A percentile compares a stretch with the other conserved stretches of the same genome.
These are phyloP conservation scores for Cyphomyrus plagiostoma DNA, from an alignment of 2,113 vertebrate genomes.

Conservation along the genomic window DNA sequence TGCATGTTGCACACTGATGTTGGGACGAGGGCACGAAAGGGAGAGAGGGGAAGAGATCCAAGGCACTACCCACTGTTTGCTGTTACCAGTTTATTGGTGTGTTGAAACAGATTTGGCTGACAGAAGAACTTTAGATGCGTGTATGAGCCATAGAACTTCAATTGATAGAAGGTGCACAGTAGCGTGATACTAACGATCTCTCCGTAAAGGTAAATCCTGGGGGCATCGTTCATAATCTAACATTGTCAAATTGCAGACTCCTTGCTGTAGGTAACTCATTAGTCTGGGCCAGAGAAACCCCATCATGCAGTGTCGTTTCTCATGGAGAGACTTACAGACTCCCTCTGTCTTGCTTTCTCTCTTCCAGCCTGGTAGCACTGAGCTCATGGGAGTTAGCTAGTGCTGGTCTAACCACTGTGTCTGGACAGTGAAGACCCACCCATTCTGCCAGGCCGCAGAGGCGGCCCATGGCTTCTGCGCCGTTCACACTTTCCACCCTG, in stretches of 20 bases:
- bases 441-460: neutral
- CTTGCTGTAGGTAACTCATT: neutral
- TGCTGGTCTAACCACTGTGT: neutral
- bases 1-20: neutral
- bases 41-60: neutral
- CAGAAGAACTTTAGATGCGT: neutral
- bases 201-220: neutral
- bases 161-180: neutral
- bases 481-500: neutral
- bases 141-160: neutral
- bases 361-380: neutral
- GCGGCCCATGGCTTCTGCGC: neutral
- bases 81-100: neutral
- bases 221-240: neutral
- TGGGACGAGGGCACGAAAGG: neutral
- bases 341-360: neutral
- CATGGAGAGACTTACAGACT: neutral
- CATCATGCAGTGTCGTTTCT: neutral
- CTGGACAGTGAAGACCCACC: neutral
- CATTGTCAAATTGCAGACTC: neutral
- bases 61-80: neutral
- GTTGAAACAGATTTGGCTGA: neutral
- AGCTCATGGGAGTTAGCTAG: too few species aligned
- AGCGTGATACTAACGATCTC: neutral
- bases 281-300: neutral